A percentile compares a stretch with the other conserved stretches of the same genome.
Evolutionary conservation across 2,113 vertebrate genomes (phyloP).

Genomic region (Stigmatopora argus): DNA sequence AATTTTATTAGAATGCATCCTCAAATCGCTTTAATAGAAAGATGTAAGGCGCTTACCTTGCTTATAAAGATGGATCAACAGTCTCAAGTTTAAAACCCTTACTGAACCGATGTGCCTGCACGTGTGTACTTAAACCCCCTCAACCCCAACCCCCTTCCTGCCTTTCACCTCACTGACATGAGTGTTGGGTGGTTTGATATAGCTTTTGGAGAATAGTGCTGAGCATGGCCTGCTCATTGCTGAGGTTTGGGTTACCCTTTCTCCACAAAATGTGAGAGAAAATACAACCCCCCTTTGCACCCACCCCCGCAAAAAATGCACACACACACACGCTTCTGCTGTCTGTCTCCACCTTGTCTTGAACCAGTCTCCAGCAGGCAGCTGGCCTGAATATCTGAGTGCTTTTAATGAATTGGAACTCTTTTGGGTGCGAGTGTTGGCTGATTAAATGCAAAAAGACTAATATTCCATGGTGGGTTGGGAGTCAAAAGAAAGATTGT

Average conservation of each 20-base stretch:
- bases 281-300: neutral
- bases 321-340: constrained; percentile 37
- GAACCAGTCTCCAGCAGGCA: constrained; percentile 81
- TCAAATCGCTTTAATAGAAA: constrained; percentile 60
- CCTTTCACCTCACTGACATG: constrained; percentile 21
- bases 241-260: constrained; percentile 70
- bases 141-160: neutral
- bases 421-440: constrained; percentile 71
- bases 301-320: constrained; percentile 26
- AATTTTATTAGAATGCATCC: constrained; percentile 68
- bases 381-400: constrained; percentile 87
- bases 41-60: constrained; percentile 60
- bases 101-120: constrained; percentile 41
- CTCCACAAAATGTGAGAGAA: constrained; percentile 28
- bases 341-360: constrained; percentile 81
- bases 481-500: constrained; percentile 63
- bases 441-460: constrained; percentile 85
- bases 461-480: constrained; percentile 82
- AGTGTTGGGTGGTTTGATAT: constrained; percentile 66
- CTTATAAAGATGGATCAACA: constrained; percentile 60
- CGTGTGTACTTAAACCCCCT: neutral
- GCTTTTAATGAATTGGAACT: constrained; percentile 82
- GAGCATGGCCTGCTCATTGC: constrained; percentile 66
- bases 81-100: constrained; percentile 58
- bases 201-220: constrained; percentile 62